These are phyloP conservation scores for Leptobrachium ailaonicum DNA, from an alignment of 2,113 vertebrate genomes.

Conservation along the genomic window DNA sequence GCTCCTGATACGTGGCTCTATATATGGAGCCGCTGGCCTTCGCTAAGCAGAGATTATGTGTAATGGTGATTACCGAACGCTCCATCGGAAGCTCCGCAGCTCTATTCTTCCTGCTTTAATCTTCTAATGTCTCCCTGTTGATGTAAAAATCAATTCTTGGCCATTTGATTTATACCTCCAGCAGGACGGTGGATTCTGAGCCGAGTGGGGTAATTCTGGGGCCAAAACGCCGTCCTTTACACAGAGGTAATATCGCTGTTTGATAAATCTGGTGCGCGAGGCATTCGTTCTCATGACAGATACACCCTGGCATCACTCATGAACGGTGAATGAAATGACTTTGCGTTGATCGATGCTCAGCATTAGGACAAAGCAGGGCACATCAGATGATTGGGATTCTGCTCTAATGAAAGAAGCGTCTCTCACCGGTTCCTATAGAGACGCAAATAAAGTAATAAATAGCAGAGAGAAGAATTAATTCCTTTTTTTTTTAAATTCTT, in stretches of 20 bases:
- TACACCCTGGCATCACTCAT: background rate
- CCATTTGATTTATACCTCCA: background rate
- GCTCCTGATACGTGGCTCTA: too few species aligned
- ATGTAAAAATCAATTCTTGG: background rate
- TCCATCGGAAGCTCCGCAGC: background rate
- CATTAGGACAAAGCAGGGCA: background rate
- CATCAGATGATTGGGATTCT: too few species aligned
- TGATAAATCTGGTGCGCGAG: too few species aligned
- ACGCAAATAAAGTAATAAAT: too few species aligned
- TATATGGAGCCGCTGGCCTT: background rate
- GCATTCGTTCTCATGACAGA: background rate
- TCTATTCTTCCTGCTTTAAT: background rate
- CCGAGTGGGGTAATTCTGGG: background rate
- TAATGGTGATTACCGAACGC: background rate
- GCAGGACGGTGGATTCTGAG: background rate
- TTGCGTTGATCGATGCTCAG: background rate
- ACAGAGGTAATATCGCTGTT: too few species aligned
- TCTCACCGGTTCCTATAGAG: background rate
- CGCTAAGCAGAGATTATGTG: background rate
- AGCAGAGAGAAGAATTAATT: too few species aligned
- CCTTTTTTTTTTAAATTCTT: too few species aligned
- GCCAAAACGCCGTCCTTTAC: background rate
- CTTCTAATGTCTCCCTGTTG: background rate
- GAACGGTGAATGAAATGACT: background rate
- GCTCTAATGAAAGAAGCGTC: background rate